Evolutionary conservation across 2,113 vertebrate species (phyloP), one percentile per base, ranked within the genome.

Genomic region (Candoia aspera): DNA sequence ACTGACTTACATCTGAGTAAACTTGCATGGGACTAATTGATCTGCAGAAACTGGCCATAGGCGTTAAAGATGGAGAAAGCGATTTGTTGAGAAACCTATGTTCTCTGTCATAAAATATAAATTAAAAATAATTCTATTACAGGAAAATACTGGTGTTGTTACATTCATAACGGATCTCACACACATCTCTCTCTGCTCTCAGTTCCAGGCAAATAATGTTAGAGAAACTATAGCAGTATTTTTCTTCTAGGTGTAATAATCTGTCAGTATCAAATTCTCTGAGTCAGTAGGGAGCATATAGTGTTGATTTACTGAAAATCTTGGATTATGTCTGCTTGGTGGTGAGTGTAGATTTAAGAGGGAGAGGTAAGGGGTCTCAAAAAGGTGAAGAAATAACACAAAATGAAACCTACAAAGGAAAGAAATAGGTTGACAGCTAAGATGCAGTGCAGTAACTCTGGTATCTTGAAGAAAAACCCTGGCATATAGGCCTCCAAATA

Each of bases 261-360:
- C 97, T 98, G 97, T 98, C 98, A 97, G 97, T 97, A 98, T 98
- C 98, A 98, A 98, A 97, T 98, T 98, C 98, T 97, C 97, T 96
- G 94, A 97, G 98, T 97, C 98, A 97, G 97, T 97, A 95, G 98
- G 98, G 97, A 98, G 96, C 96, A 97, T 96, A 97, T 96, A 97
- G 97, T 97, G 97, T 98, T 98, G 98, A 98, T 98, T 98, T 98
- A 98, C 97, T 97, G 97, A 98, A 98, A 98, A 98, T 98, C 97
- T 98, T 97, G 97, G 98, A 98, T 98, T 98, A 97, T 97, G 96
- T 97, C 97, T 98, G 97, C 97, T 97, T 96, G 96, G 97, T 94
- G 96, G 97, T 97, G 97, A 98, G 97, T 91, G 86, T 95, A 97
- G 97, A 98, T 98, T 98, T 97, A 97, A 98, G 98, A 98, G 97